Evolutionary conservation across 1,140 invertebrate genomes (phyloP).

Genomic region (Brachionus rubens): DNA sequence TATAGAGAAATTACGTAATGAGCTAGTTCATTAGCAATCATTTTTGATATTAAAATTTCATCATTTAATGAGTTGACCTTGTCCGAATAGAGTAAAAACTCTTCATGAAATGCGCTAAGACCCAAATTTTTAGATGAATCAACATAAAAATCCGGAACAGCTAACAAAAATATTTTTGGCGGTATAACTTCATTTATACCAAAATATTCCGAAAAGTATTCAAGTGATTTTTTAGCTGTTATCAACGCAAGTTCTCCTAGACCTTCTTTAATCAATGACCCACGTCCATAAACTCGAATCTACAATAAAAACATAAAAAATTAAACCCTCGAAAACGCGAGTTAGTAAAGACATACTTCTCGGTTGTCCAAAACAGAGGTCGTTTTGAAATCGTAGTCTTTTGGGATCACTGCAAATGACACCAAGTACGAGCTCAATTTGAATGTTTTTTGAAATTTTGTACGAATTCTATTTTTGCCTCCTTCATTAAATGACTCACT

Average conservation of each 20-base stretch:
- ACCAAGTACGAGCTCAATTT: conserved; percentile 27
- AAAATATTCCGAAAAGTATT: conserved; percentile 21
- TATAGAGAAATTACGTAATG: conserved; percentile 65
- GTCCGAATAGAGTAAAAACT: conserved; percentile 71
- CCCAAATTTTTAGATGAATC: conserved; percentile 97
- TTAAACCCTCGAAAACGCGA: conserved; percentile 68
- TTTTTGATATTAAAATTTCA: conserved; percentile 69
- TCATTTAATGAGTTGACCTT: neutral
- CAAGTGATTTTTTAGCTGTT: neutral
- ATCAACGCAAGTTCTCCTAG: neutral
- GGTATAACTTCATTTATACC: neutral
- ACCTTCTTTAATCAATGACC: neutral
- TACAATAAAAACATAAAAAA: conserved; percentile 66
- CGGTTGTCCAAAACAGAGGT: neutral
- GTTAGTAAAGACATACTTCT: neutral
- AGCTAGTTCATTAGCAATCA: conserved; percentile 74
- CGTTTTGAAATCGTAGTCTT: neutral
- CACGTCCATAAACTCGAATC: conserved; percentile 17
- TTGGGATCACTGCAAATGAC: conserved; percentile 1
- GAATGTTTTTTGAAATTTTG: conserved; percentile 24
- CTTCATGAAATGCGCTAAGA: conserved; percentile 77
- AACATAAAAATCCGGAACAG: conserved; percentile 87
- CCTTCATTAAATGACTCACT: neutral
- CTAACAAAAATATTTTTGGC: conserved; percentile 72
- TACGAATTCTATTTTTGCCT: neutral